These are phyloP conservation scores for Liolophura sinensis DNA, from an alignment of 1,140 invertebrate species.

Conservation along the genomic window DNA sequence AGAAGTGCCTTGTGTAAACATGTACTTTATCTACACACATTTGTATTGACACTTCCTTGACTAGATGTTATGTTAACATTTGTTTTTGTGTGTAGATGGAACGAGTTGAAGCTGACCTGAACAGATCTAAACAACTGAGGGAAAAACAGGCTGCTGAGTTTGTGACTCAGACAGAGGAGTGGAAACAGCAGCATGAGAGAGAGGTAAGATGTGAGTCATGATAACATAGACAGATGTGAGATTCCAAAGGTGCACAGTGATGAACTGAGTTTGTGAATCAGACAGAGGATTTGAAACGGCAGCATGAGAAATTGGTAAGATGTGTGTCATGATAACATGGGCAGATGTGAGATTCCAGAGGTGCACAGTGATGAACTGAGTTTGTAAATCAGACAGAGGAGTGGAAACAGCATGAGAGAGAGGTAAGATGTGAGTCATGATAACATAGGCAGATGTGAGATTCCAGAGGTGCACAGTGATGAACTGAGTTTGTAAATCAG, in stretches of 20 bases:
- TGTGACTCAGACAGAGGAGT: slow-evolving; percentile 47
- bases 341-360: too few species aligned
- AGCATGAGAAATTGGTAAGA: too few species aligned
- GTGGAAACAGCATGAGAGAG: slow-evolving; percentile 49
- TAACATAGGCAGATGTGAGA: too few species aligned
- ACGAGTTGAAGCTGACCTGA: slow-evolving; percentile 49
- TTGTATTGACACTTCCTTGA: not conserved
- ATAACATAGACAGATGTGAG: not conserved
- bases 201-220: slow-evolving; percentile 31
- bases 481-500: too few species aligned
- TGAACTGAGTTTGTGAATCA: too few species aligned
- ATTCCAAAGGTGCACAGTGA: too few species aligned
- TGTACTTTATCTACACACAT: not conserved
- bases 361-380: too few species aligned
- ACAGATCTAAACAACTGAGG: slow-evolving; percentile 50
- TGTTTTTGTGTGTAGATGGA: slow-evolving; percentile 39
- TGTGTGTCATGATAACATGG: too few species aligned
- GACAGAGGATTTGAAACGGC: too few species aligned
- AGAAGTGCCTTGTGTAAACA: not conserved
- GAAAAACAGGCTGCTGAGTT: slow-evolving; percentile 54
- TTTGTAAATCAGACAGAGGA: too few species aligned
- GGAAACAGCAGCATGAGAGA: slow-evolving; percentile 43
- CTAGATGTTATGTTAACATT: not conserved
- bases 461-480: too few species aligned
- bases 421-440: slow-evolving; percentile 26